Evolutionary conservation across 2,888 invertebrate species (phyloP), one percentile per base, ranked within the genome.

Genomic region (Dynastes hyllus): DNA sequence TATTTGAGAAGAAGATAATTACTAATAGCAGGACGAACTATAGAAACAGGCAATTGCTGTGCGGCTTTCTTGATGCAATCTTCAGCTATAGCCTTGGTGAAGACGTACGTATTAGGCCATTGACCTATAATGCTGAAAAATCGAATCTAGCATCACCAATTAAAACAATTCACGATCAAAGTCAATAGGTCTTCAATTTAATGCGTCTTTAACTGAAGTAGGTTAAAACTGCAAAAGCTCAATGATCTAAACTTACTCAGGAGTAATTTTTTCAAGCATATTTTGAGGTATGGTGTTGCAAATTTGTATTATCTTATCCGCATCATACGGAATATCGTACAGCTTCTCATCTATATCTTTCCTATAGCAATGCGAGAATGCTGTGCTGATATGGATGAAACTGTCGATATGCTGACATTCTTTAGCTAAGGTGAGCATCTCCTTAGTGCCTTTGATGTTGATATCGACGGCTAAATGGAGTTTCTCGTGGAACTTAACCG

Each of bases 101-200:
- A 93, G 0, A 93, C 91, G 87, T 95, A 95, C 0, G 94, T 94
- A 86, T 95, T 95, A 0, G 95, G 95, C 87, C 92, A 92, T 22
- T 87, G 85, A 0, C 87, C 89, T 1, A 91, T 82, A 8, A 92
- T 80, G 22, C 92, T 92, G 81, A 83, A 83, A 82, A 91, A 87
- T 77, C 37, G 22, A 53, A 75, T 1, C 6, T 45, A 22, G 22
- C 2, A 6, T 67, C 1, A 37, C 37, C 37, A 37, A 37, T 37
- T 37, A 5, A 37, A 37, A 37, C 3, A 6, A 37, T 37, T 37
- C 11, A 53, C 11, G 11, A 6, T 6, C 11, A 53, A 53, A 53
- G 1, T n/a, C 16, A 1, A n/a, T 16, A 58, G 16, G 22, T 16
- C 55, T 58, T 58, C 22, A 22, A 22, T 58, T 22, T 22, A 8